phyloP scores from a whole-genome alignment of 2,113 vertebrate genomes.

The Ornithorhynchus anatinus region DNA sequence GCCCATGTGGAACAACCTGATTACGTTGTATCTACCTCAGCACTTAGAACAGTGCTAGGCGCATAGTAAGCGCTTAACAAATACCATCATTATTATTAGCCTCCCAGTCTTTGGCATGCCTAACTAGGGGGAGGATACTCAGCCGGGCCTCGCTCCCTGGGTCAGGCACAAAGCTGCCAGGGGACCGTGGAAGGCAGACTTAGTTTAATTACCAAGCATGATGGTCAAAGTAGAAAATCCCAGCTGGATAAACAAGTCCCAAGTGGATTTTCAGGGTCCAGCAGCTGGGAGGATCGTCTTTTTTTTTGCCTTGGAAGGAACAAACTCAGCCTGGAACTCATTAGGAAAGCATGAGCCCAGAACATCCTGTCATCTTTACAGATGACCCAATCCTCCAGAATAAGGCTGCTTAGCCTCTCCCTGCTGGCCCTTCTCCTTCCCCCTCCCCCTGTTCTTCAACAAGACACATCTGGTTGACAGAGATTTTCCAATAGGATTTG shows the following conservation, averaged over 20 bases:
- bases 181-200: too few relatives aligned
- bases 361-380: conserved; percentile 2
- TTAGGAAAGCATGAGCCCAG: neutral
- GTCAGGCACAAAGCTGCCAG: too few relatives aligned
- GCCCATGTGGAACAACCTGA: too few relatives aligned
- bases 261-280: neutral
- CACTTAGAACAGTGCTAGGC: too few relatives aligned
- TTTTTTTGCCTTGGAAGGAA: neutral
- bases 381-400: neutral
- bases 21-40: too few relatives aligned
- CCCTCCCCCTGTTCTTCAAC: too few relatives aligned
- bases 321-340: neutral
- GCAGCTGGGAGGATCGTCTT: neutral
- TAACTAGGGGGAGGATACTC: too few relatives aligned
- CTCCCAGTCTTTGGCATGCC: too few relatives aligned
- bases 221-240: neutral
- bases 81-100: too few relatives aligned
- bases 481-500: neutral
- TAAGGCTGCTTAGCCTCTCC: neutral
- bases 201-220: neutral
- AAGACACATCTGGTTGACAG: neutral
- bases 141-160: too few relatives aligned
- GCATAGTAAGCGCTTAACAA: too few relatives aligned
- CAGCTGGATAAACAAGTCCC: neutral
- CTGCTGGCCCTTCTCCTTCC: neutral